These are phyloP conservation scores for Synergus japonicus DNA, from an alignment of 2,888 invertebrate species.

Conservation along the genomic window DNA sequence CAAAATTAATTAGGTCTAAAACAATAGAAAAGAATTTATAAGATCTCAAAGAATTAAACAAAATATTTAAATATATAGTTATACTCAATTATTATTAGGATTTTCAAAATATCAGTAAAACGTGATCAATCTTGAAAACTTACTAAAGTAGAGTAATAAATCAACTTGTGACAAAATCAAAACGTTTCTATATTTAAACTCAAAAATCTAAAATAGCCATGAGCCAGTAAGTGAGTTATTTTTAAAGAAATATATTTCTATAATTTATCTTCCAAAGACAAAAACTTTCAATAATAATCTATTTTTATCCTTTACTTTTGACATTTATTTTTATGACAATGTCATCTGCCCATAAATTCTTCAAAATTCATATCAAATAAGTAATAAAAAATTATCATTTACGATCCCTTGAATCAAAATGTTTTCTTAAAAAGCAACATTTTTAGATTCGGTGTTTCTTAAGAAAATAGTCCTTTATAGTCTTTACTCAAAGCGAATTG, in stretches of 20 bases:
- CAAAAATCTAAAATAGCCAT: neutral
- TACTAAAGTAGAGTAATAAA: neutral
- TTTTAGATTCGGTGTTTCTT: neutral
- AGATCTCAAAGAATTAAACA: too few species aligned
- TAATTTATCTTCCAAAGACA: neutral
- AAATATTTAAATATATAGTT: too few species aligned
- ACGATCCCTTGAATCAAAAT: neutral
- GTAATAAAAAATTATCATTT: neutral
- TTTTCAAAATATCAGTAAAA: neutral
- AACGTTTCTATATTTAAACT: neutral
- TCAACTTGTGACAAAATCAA: neutral
- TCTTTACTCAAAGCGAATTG: neutral
- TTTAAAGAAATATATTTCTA: neutral
- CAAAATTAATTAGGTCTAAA: neutral
- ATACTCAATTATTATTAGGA: neutral
- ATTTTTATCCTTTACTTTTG: neutral
- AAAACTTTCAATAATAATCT: neutral
- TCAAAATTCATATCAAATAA: neutral
- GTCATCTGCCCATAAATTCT: neutral
- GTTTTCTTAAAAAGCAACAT: slow-evolving; percentile 7
- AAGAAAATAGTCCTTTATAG: neutral
- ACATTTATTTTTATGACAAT: neutral
- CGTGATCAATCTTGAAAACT: neutral
- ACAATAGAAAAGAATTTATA: neutral
- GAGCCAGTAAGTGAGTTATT: neutral